These are phyloP conservation scores for Vireo griseus DNA, from an alignment of 2,797 vertebrate genomes.

Conservation along the genomic window DNA sequence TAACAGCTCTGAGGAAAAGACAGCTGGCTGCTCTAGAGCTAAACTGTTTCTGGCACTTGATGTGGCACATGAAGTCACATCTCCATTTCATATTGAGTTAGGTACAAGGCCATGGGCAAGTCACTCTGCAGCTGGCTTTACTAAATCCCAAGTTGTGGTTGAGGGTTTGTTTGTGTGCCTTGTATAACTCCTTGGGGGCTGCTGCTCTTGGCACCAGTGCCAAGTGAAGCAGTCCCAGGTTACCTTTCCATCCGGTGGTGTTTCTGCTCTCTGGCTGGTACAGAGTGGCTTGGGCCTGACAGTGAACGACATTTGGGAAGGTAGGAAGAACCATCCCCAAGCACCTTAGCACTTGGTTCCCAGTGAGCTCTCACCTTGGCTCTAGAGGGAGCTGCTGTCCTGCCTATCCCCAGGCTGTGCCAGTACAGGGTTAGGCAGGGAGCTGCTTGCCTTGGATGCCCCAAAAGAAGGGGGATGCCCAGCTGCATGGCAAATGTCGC, in stretches of 20 bases:
- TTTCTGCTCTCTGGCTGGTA: background rate
- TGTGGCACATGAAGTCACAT: background rate
- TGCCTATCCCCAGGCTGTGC: background rate
- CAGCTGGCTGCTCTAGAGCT: background rate
- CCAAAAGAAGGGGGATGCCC: background rate
- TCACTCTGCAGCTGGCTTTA: background rate
- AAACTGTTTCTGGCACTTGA: background rate
- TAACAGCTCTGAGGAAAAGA: background rate
- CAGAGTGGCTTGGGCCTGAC: background rate
- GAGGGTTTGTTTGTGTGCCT: background rate
- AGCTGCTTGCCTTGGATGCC: background rate
- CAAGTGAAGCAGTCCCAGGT: background rate
- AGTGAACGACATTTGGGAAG: background rate
- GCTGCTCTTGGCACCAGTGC: background rate
- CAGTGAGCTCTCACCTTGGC: rapidly evolving
- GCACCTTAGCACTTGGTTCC: rapidly evolving
- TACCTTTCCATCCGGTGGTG: background rate
- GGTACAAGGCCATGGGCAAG: background rate
- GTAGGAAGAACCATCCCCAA: background rate
- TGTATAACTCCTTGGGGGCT: rapidly evolving
- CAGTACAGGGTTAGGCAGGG: background rate
- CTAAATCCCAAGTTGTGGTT: background rate
- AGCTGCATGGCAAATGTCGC: rapidly evolving
- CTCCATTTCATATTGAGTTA: background rate
- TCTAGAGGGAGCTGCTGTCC: background rate